Base-by-base conservation (phyloP, 2,797 vertebrate genomes). In the Tadarida brasiliensis region DNA sequence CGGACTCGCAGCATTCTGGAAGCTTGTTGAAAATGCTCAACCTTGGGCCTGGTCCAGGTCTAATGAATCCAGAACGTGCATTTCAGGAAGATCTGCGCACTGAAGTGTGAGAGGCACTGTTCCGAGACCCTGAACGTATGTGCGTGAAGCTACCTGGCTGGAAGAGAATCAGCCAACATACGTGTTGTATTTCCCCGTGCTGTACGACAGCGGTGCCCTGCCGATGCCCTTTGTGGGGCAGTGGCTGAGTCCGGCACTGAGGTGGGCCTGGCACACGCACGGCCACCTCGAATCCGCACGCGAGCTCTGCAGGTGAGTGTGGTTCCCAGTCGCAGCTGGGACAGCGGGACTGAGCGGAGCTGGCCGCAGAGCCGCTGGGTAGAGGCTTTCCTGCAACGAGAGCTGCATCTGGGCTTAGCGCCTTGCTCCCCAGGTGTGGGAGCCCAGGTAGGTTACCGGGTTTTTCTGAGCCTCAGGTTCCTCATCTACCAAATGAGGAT, bases 181-280 rank as follows among this genome's bases (percentile, higher is more conserved):
- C 14, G 56, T 0, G 22, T 56, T 24, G 93, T 17, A 78, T 77
- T 73, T 54, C 30, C 63, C 59, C 19, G 28, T 28, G 30, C 20
- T 17, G 33, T 57, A n/a, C 70, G 87, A 65, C 0, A 30, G 73
- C 65, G 17, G 91, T 39, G 77, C 14, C 10, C 7, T 51, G 14
- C 49, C 49, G 7, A 11, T 7, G 59, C 17, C 20, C 61, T 39
- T 6, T 33, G 57, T 15, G 65, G 81, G 61, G 44, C 47, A 22
- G 6, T 49, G 14, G 10, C 59, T n/a, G 47, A 49, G 83, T 51
- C 44, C 51, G 68, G 56, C 30, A 16, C 39, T 12, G 19, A 70
- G 49, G 35, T 9, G 11, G 59, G 49, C 2, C 2, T 5, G 56
- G 57, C 7, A 2, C 67, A 19, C 0, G 1, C 0, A 0, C 2